Conservation (phyloP, 2,888 invertebrate species). For the Pomacea canaliculata region DNA sequence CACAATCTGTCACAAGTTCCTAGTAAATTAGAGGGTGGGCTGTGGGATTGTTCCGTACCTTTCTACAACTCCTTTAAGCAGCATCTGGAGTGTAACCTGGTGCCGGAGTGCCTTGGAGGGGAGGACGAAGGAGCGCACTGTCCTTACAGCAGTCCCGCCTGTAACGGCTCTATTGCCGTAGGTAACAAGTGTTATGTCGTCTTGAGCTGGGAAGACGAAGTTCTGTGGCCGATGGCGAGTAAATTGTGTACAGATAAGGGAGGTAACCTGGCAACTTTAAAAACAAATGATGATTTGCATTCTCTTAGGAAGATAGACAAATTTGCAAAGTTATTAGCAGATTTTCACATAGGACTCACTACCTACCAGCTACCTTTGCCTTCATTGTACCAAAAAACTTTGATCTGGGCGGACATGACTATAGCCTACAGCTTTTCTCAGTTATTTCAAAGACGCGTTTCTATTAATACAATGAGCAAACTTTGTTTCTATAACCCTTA, state of each 20-base stretch:
- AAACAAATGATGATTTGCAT: background rate
- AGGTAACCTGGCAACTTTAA: constrained; percentile 5
- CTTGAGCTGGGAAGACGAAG: too few species aligned
- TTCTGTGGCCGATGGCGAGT: constrained; percentile 1
- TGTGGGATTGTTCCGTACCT: constrained; percentile 4
- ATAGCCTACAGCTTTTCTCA: background rate
- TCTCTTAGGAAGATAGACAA: background rate
- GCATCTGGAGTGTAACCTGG: constrained; percentile 13
- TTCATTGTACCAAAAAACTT: background rate
- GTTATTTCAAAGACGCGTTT: too few species aligned
- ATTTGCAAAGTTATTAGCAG: background rate
- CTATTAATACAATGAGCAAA: too few species aligned
- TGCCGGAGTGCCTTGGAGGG: constrained; percentile 5
- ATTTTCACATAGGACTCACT: background rate
- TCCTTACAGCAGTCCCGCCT: constrained; percentile 13
- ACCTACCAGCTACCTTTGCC: background rate
- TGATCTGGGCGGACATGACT: background rate
- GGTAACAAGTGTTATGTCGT: constrained; percentile 13
- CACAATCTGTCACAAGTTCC: background rate
- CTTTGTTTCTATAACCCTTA: too few species aligned
- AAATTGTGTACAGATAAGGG: background rate
- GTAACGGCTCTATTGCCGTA: constrained; percentile 8
- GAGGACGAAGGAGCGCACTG: constrained; percentile 11
- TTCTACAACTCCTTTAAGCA: background rate
- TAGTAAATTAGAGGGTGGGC: background rate